Base-by-base conservation (phyloP, 2,888 invertebrate species). In the Nemotelus nigrinus region DNA sequence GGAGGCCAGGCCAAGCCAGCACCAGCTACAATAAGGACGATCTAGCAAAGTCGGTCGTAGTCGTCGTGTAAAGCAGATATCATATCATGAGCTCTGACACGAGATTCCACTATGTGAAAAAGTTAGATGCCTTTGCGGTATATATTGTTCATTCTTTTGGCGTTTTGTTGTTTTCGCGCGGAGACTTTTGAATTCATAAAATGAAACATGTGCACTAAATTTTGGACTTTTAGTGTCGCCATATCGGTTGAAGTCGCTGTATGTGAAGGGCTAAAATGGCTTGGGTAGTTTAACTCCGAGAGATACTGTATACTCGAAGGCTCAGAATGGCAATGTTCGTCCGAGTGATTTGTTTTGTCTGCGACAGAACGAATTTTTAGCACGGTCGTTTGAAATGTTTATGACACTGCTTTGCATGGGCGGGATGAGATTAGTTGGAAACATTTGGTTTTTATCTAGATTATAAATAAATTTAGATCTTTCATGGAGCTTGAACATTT, bases 191-290 rank as follows among this genome's bases (percentile, higher is more conserved):
- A 68, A 68, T 50, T 68, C 68, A 48, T 50, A 39, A 68, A 68
- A 68, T 50, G 68, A 68, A 68, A 68, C 68, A 68, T 68, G 50
- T 68, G 68, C 50, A 50, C 68, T 68, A 39, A 68, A 50, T 39
- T 68, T 50, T 68, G 48, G 68, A 68, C 68, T 50, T 68, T 68
- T 68, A 68, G 39, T 68, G 50, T 41, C 39, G 50, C 68, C 50
- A 50, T 68, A 43, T 60, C 7, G 41, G 39, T 41, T n/a, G 39
- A 60, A 60, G 60, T 60, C 41, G 60, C 41, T 41, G 1, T 60
- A 43, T 60, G 10, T 10, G n/a, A 57, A 25, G 25, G 25, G 25
- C 25, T 25, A 25, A 25, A 25, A 25, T 25, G 25, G 25, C 25
- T 25, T 25, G 25, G 25, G 25, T 25, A 25, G 25, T 25, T 25